Base-by-base conservation (phyloP, 2,797 vertebrate species). In the Periophthalmus magnuspinnatus region DNA sequence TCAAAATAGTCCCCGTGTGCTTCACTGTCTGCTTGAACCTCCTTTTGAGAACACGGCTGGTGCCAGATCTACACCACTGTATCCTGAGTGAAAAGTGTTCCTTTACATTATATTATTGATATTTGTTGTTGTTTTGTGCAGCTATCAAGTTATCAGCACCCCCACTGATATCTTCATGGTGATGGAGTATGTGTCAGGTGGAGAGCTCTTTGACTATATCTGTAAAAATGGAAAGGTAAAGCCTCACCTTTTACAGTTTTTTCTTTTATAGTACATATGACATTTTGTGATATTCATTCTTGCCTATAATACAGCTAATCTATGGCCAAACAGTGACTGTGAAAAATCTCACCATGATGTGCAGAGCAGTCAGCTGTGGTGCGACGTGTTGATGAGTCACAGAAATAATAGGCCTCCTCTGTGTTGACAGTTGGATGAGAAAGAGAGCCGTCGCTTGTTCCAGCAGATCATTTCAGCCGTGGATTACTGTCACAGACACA, bases 91-190 rank as follows among this genome's bases (percentile, higher is more conserved):
- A 28, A 56, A 56, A 21, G n/a, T 3, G 6, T 28, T 28, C 13
- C 2, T 57, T 32, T 57, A 28, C 13, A 32, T 32, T 57, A 17
- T 32, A 17, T 32, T 17, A 5, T 33, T 36, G 6, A 36, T 60
- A n/a, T 50, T 59, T 38, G 74, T 55, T 69, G 45, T 80, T 68
- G 9, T 24, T 88, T 69, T 85, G 80, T 79, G 38, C 90, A 99
- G 97, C 91, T 99, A 99, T 93, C 98, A 99, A 86, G 98, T 99
- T 87, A 99, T 99, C 85, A 98, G 97, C 93, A 99, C 97, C 79
- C 98, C 98, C 6, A 99, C 97, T 78, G 98, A 99, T 87, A 98
- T 99, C 90, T 99, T 99, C 91, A 99, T 99, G 97, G 97, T 99
- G 83, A 99, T 99, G 98, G 98, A 99, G 76, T 98, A 99, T 84